Evolutionary conservation across 2,888 invertebrate genomes (phyloP).

Genomic region (Nudaria mundana): DNA sequence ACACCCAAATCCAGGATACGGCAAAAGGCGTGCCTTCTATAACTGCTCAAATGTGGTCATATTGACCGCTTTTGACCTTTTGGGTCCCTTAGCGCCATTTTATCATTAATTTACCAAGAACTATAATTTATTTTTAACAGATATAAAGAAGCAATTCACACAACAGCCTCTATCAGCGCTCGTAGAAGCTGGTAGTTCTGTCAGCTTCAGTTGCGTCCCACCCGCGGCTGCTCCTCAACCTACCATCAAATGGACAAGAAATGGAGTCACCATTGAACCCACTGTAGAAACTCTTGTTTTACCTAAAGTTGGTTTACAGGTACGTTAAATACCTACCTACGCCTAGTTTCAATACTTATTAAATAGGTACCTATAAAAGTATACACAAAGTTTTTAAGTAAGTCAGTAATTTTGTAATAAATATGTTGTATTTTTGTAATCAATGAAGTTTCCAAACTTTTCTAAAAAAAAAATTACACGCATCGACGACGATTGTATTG

Average conservation of each 20-base stretch:
- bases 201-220: constrained; percentile 92
- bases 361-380: too few relatives aligned
- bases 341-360: background rate
- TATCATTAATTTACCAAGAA: too few relatives aligned
- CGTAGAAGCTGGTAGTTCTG: constrained; percentile 90
- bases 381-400: too few relatives aligned
- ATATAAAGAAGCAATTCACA: constrained; percentile 93
- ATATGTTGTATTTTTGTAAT: too few relatives aligned
- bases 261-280: constrained; percentile 87
- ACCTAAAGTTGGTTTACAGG: constrained; percentile 89
- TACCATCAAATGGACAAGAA: constrained; percentile 91
- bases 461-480: background rate
- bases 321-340: constrained; percentile 25
- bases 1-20: too few relatives aligned
- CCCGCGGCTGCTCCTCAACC: constrained; percentile 94
- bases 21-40: too few relatives aligned
- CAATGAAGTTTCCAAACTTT: background rate
- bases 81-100: too few relatives aligned
- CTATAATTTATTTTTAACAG: too few relatives aligned
- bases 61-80: too few relatives aligned
- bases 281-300: constrained; percentile 92
- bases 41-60: too few relatives aligned
- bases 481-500: too few relatives aligned
- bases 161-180: constrained; percentile 91
- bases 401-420: too few relatives aligned